Percentiles rank a stretch among this genome's conserved stretches.
Evolutionary conservation across 2,797 vertebrate species (phyloP).

Genomic region (Pelodytes ibericus): DNA sequence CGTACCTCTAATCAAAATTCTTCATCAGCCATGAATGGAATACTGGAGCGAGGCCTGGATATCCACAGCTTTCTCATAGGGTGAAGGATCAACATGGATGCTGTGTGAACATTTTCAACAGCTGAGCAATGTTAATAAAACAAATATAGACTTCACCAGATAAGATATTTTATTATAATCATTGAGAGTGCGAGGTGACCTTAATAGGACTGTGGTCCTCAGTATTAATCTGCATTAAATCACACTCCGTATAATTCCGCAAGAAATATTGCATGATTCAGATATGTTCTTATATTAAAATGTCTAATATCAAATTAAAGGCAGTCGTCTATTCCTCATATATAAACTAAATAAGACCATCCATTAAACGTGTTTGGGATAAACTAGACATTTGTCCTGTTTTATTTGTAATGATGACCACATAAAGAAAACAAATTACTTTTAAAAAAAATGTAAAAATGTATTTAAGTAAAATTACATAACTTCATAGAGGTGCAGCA

Average conservation of each 20-base stretch:
- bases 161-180: slow-evolving; percentile 2
- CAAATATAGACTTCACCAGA: slow-evolving; percentile 29
- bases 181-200: slow-evolving; percentile 11
- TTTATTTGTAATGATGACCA: no score
- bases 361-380: no score
- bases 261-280: not conserved
- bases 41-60: slow-evolving; percentile 14
- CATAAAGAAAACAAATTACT: no score
- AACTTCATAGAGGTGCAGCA: no score
- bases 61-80: slow-evolving; percentile 4
- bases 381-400: no score
- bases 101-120: slow-evolving; percentile 14
- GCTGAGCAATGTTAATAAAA: slow-evolving; percentile 26
- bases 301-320: no score
- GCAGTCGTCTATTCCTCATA: no score
- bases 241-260: not conserved
- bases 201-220: not conserved
- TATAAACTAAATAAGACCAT: no score
- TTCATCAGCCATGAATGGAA: slow-evolving; percentile 32
- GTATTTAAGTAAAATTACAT: no score
- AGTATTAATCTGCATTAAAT: not conserved
- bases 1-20: slow-evolving; percentile 47
- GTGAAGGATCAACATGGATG: slow-evolving; percentile 29
- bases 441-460: no score
- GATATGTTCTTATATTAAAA: not conserved